Conservation (phyloP, 2,797 vertebrate species). For the Myiotriccus ornatus region DNA sequence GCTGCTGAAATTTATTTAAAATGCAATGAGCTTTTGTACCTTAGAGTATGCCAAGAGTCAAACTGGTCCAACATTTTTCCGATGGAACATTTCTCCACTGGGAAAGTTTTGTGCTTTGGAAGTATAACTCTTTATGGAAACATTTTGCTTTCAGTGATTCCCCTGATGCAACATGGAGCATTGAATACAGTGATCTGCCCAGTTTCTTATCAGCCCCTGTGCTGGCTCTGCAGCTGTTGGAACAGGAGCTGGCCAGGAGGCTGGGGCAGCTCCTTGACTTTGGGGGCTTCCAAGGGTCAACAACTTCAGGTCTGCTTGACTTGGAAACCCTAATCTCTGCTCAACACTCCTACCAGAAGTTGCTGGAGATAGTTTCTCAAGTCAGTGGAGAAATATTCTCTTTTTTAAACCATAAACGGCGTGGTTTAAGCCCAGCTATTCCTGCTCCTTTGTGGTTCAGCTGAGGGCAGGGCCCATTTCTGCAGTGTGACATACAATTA, state of each 20-base stretch:
- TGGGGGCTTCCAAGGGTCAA: neutral
- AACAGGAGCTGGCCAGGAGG: neutral
- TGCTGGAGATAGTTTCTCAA: neutral
- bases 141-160: neutral
- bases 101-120: constrained; percentile 26
- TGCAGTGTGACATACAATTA: neutral
- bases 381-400: neutral
- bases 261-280: neutral
- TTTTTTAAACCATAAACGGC: neutral
- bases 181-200: neutral
- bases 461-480: neutral
- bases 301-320: neutral
- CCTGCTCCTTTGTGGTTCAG: neutral
- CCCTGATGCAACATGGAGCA: neutral
- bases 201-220: neutral
- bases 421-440: neutral
- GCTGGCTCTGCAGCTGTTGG: neutral
- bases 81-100: constrained; percentile 47
- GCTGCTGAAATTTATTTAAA: constrained; percentile 43
- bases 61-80: constrained; percentile 41
- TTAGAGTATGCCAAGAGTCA: constrained; percentile 39
- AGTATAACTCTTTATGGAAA: constrained; percentile 45
- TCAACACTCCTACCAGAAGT: neutral
- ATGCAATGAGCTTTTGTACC: constrained; percentile 33
- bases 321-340: neutral